Evolutionary conservation across 2,113 vertebrate genomes (phyloP).

Genomic region (Rutilus rutilus): DNA sequence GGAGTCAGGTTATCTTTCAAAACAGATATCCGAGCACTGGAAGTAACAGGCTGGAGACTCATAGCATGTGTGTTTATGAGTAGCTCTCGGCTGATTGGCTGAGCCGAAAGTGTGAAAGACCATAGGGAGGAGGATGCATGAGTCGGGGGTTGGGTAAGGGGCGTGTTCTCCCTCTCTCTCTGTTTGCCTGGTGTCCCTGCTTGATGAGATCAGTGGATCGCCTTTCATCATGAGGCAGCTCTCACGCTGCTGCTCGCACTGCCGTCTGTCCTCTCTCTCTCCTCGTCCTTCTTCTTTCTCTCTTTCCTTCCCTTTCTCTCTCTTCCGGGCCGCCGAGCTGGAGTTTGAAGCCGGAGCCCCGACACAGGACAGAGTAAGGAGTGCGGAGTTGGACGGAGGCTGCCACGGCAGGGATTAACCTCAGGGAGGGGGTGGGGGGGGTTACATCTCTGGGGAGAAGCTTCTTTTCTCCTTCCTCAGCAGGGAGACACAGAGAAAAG

Average conservation of each 20-base stretch:
- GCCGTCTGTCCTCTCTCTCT: constrained; percentile 36
- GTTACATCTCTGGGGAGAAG: constrained; percentile 63
- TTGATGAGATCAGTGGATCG: constrained; percentile 77
- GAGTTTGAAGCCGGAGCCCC: constrained; percentile 35
- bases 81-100: constrained; percentile 52
- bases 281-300: constrained; percentile 20
- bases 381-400: constrained; percentile 57
- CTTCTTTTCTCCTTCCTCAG: constrained; percentile 60
- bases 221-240: constrained; percentile 68
- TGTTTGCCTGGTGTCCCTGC: constrained; percentile 69
- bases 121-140: constrained; percentile 57
- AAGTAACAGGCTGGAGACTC: constrained; percentile 38
- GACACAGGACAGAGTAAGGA: constrained; percentile 32
- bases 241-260: constrained; percentile 49
- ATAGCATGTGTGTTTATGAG: constrained; percentile 16
- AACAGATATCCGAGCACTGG: constrained; percentile 21
- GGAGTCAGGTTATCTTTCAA: constrained; percentile 37
- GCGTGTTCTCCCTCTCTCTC: constrained; percentile 66
- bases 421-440: constrained; percentile 65
- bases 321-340: neutral
- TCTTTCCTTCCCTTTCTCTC: constrained; percentile 38
- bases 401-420: constrained; percentile 73
- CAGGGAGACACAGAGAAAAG: constrained; percentile 44
- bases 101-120: constrained; percentile 32
- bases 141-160: constrained; percentile 60